A percentile compares a stretch with the other conserved stretches of the same genome.
Conservation (phyloP, 2,888 invertebrate genomes). For the Orchesellides sinensis region DNA sequence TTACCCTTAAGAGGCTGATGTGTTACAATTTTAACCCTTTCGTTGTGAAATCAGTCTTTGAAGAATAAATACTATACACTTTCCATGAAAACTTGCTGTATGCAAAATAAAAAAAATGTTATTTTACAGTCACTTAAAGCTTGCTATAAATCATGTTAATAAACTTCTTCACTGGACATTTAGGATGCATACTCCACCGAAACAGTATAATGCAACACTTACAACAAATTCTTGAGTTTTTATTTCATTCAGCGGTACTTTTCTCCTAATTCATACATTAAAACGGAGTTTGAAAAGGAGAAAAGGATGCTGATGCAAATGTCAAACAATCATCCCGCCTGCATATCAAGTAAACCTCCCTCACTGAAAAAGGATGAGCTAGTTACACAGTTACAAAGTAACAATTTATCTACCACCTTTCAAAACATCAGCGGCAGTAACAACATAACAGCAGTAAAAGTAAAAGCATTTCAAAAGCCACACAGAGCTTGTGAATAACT, state of each 20-base stretch:
- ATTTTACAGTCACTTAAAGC: background rate
- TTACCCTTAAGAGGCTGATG: background rate
- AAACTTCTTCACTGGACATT: background rate
- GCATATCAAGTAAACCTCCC: too few species aligned
- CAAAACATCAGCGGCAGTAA: conserved; percentile 5
- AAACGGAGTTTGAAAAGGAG: background rate
- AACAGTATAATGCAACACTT: background rate
- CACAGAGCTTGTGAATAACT: background rate
- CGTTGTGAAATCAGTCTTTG: too few species aligned
- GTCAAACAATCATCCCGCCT: conserved; percentile 17
- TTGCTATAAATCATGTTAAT: background rate
- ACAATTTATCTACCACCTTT: conserved; percentile 27
- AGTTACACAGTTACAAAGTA: conserved; percentile 17
- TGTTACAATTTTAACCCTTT: background rate
- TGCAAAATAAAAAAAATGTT: background rate
- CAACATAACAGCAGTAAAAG: background rate
- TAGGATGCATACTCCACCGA: background rate
- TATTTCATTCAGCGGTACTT: background rate
- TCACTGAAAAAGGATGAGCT: background rate
- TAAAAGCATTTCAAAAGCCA: conserved; percentile 3
- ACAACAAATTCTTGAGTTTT: background rate
- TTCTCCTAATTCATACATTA: background rate
- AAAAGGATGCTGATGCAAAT: conserved; percentile 14
- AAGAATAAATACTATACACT: too few species aligned
- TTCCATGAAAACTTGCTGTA: background rate